Conservation (phyloP, 2,888 invertebrate genomes). For the Cryptocheilus praepositus region DNA sequence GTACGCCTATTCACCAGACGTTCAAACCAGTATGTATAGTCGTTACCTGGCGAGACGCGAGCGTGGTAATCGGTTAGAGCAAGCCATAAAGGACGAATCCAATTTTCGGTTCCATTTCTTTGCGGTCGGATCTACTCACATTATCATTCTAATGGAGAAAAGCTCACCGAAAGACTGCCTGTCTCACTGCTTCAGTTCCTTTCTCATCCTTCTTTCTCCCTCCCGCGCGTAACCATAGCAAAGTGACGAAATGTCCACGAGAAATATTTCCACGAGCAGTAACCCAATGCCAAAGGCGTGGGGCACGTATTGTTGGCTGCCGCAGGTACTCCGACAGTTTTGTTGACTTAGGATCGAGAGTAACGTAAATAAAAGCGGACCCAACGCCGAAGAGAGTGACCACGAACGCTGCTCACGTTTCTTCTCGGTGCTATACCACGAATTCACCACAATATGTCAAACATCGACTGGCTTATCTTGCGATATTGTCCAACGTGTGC, state of each 20-base stretch:
- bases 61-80: slow-evolving; percentile 27
- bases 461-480: slow-evolving; percentile 33
- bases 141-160: slow-evolving; percentile 32
- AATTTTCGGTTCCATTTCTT: slow-evolving; percentile 33
- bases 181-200: slow-evolving; percentile 14
- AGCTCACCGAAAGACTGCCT: not conserved
- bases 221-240: not conserved
- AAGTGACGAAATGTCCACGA: slow-evolving; percentile 35
- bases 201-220: not conserved
- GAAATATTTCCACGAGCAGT: slow-evolving; percentile 34
- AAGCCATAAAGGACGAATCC: slow-evolving; percentile 11
- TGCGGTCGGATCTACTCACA: slow-evolving; percentile 7
- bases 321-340: slow-evolving; percentile 34
- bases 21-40: no score
- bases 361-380: slow-evolving; percentile 37
- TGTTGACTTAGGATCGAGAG: slow-evolving; percentile 48
- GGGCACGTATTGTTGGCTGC: slow-evolving; percentile 35
- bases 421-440: not conserved
- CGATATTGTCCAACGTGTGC: not conserved
- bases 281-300: slow-evolving; percentile 7
- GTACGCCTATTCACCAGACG: slow-evolving; percentile 21
- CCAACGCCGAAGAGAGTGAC: not conserved
- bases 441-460: slow-evolving; percentile 34
- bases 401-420: no score
- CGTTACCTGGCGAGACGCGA: not conserved